phyloP scores from a whole-genome alignment of 2,888 invertebrate genomes.

The Drosophila siamana region DNA sequence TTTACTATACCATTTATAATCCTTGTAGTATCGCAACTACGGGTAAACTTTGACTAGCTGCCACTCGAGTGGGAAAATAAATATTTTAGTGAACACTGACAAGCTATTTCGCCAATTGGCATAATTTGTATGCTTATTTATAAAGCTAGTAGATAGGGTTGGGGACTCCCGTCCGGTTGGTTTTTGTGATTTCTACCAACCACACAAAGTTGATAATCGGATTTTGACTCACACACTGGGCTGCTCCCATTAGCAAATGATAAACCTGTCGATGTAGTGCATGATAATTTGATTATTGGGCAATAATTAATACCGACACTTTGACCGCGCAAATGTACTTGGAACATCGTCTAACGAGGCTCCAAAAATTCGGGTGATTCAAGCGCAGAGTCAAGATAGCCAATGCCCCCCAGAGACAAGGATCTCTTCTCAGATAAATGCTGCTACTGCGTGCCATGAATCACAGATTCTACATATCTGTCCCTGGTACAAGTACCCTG shows the following conservation, averaged over 20 bases:
- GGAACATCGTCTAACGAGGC: neutral
- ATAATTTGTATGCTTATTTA: constrained; percentile 14
- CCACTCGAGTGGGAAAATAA: constrained; percentile 9
- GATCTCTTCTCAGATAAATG: neutral
- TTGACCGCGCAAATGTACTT: constrained; percentile 5
- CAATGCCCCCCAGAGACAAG: neutral
- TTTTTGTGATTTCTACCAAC: constrained; percentile 7
- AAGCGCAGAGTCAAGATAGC: neutral
- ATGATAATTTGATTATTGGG: constrained; percentile 9
- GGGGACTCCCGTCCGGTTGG: constrained; percentile 59
- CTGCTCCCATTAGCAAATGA: constrained; percentile 1
- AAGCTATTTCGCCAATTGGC: constrained; percentile 5
- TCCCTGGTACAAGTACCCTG: neutral
- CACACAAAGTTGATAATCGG: constrained; percentile 9
- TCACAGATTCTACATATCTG: constrained; percentile 40
- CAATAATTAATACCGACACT: constrained; percentile 15
- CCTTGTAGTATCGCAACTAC: no score
- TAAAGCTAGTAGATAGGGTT: constrained; percentile 28
- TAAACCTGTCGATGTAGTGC: neutral
- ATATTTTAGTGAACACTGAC: constrained; percentile 7
- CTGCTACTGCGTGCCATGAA: constrained; percentile 19
- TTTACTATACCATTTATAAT: neutral
- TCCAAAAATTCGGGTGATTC: constrained; percentile 20
- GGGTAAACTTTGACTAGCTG: constrained; percentile 2
- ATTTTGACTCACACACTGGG: constrained; percentile 34